Evolutionary conservation across 2,888 invertebrate genomes (phyloP), one percentile per base, ranked within the genome.

Genomic region (Agrilus biguttatus): DNA sequence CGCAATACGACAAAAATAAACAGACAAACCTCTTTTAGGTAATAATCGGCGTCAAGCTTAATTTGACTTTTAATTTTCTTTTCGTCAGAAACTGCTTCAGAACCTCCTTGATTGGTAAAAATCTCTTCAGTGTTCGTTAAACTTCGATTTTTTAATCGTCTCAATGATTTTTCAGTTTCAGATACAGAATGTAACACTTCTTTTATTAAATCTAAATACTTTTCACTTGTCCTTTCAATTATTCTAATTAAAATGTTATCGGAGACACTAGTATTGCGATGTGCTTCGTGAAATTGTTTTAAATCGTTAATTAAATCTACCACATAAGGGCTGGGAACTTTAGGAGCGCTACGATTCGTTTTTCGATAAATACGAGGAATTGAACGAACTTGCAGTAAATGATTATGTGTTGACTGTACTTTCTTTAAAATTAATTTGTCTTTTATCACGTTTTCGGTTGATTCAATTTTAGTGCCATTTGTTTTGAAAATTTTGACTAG

Each of bases 61-160:
- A 96, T 73, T 62, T 96, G 96, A 45, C 85, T 72, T 37, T 93
- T 74, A 59, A 96, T 96, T 69, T 96, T 97, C 60, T 91, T 90
- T 60, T 95, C 95, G 60, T 96, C 96, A 23, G 61, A 58, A 39
- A 59, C 56, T 36, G 55, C 57, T 45, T 62, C 21, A 78, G 80
- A 49, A 79, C 68, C n/a, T 77, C 77, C 37, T 71, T 72, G 49
- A 61, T 68, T 47, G 75, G 78, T 44, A 28, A 28, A 28, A 61
- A 68, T 43, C 65, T 58, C 47, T 65, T 66, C 41, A 56, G 53
- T 42, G 59, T 43, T 38, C 37, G 45, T 48, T 34, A 53, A 44
- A 49, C 48, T 63, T 40, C 53, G 56, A 43, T 66, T 61, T 66
- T 92, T 93, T 59, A 97, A 71, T 54, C 92, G 77, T 59, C 88